Conservation (phyloP, 2,888 invertebrate genomes). For the Plagodis pulveraria region DNA sequence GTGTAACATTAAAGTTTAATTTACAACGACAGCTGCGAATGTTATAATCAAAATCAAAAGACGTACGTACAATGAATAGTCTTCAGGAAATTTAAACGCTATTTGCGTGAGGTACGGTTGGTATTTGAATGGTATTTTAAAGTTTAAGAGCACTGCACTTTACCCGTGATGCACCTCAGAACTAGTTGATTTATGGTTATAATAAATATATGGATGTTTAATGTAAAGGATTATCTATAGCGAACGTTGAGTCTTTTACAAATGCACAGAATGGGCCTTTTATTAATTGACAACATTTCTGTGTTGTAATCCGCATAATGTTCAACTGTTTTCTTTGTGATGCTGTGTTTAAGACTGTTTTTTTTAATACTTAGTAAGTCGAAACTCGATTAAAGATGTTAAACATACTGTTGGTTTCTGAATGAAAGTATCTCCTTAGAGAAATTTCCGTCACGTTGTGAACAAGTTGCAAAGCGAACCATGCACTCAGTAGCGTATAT, state of each 20-base stretch:
- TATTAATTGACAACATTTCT: too few relatives aligned
- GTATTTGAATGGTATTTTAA: slow-evolving; percentile 28
- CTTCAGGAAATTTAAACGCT: slow-evolving; percentile 28
- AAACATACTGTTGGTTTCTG: too few relatives aligned
- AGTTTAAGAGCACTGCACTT: slow-evolving; percentile 77
- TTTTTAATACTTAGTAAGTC: too few relatives aligned
- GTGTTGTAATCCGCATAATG: too few relatives aligned
- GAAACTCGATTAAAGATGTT: too few relatives aligned
- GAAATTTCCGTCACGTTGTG: too few relatives aligned
- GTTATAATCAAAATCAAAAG: slow-evolving; percentile 41
- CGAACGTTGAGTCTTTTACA: slow-evolving; percentile 44
- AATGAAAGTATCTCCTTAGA: too few relatives aligned
- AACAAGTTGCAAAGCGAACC: too few relatives aligned
- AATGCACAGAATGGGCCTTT: too few relatives aligned
- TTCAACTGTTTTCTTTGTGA: too few relatives aligned
- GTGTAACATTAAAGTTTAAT: slow-evolving; percentile 56
- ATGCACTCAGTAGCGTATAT: too few relatives aligned
- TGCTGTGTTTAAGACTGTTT: too few relatives aligned
- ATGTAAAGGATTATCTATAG: slow-evolving; percentile 77
- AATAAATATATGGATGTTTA: slow-evolving; percentile 82
- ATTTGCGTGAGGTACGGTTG: slow-evolving; percentile 24
- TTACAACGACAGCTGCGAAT: slow-evolving; percentile 48
- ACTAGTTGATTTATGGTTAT: slow-evolving; percentile 81
- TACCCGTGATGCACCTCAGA: slow-evolving; percentile 76
- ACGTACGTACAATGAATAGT: slow-evolving; percentile 24